Evolutionary conservation across 2,113 vertebrate genomes (phyloP).

Genomic region (Donacobius atricapilla): DNA sequence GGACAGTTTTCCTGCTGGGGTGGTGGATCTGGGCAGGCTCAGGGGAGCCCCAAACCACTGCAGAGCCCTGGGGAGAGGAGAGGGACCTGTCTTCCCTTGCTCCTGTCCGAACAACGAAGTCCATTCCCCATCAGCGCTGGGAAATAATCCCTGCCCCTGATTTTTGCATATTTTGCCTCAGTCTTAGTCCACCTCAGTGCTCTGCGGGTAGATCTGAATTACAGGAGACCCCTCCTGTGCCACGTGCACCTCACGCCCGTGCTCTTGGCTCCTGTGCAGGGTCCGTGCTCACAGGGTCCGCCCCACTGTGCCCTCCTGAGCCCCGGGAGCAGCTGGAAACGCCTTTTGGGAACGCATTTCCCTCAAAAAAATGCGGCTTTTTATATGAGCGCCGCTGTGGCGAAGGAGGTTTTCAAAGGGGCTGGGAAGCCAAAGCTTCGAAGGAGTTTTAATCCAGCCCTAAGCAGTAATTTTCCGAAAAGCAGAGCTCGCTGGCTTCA

Average conservation of each 20-base stretch:
- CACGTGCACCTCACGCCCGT: fast-evolving
- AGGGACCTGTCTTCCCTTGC: not conserved
- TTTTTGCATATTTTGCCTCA: not conserved
- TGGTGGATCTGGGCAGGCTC: not conserved
- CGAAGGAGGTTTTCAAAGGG: not conserved
- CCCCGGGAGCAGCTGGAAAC: not conserved
- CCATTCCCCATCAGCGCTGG: not conserved
- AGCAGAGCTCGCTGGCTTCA: no score
- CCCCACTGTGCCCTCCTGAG: not conserved
- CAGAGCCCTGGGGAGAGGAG: not conserved
- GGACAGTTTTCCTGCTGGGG: conserved; percentile 43
- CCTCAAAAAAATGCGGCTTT: not conserved
- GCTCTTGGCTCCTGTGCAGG: not conserved
- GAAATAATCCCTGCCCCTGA: not conserved
- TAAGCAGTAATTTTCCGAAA: not conserved
- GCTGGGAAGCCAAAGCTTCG: not conserved
- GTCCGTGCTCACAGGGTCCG: not conserved
- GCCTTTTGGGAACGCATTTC: not conserved
- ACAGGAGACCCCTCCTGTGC: not conserved
- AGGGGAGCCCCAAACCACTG: fast-evolving
- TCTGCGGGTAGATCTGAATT: fast-evolving
- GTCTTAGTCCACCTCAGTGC: fast-evolving
- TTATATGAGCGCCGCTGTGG: not conserved
- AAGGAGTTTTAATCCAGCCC: not conserved
- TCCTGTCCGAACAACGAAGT: not conserved